These are phyloP conservation scores for Gouania willdenowi DNA, from an alignment of 2,797 vertebrate genomes.

Conservation along the genomic window DNA sequence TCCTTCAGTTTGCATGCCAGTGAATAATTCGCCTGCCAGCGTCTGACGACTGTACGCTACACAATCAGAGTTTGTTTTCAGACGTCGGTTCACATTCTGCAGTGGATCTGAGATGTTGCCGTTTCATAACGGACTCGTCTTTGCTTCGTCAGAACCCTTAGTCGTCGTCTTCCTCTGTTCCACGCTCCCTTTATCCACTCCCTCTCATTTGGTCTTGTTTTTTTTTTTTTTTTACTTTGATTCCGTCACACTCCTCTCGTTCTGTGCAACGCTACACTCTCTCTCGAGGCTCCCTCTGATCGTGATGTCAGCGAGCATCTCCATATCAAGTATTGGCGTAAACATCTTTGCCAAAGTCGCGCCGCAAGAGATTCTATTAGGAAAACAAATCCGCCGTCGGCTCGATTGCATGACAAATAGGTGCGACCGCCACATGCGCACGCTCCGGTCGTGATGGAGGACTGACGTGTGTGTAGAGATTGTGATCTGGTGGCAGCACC, in stretches of 20 bases:
- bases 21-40: conserved; percentile 49
- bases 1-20: conserved; percentile 37
- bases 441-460: conserved; percentile 42
- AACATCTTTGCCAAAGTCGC: conserved; percentile 19
- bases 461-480: conserved; percentile 58
- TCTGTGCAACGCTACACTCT: conserved; percentile 6
- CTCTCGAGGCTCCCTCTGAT: conserved; percentile 28
- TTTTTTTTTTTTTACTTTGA: neutral
- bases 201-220: conserved; percentile 6
- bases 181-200: conserved; percentile 1
- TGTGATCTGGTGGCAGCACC: conserved; percentile 47
- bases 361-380: conserved; percentile 26
- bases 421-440: conserved; percentile 5
- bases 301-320: conserved; percentile 28
- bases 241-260: conserved; percentile 6
- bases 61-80: conserved; percentile 58
- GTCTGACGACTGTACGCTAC: conserved; percentile 57
- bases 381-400: conserved; percentile 26
- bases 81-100: conserved; percentile 67
- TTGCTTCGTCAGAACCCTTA: conserved; percentile 55
- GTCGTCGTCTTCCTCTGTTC: conserved; percentile 1
- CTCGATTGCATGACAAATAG: neutral
- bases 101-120: conserved; percentile 58
- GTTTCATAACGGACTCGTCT: conserved; percentile 50
- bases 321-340: conserved; percentile 3